A percentile compares a stretch with the other conserved stretches of the same genome.
Conservation (phyloP, 1,140 invertebrate species). For the Dufourea novaeangliae region DNA sequence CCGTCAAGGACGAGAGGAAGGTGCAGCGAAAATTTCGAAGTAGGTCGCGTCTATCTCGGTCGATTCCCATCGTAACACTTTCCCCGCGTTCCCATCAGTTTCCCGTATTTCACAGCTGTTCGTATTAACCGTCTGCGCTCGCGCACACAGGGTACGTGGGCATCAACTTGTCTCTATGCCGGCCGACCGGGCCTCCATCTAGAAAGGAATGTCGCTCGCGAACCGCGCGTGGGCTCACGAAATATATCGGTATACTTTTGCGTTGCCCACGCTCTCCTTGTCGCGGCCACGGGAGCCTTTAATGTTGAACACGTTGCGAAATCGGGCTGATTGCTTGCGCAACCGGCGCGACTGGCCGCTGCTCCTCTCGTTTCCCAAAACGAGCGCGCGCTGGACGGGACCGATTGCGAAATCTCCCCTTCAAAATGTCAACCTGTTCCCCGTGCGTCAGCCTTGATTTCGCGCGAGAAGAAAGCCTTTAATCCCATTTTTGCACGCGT, state of each 20-base stretch:
- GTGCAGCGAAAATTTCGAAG: conserved; percentile 23
- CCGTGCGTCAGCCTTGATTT: conserved; percentile 20
- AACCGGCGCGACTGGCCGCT: conserved; percentile 10
- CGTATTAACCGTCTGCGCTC: conserved; percentile 10
- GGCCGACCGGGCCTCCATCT: conserved; percentile 56
- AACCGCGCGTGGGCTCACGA: conserved; percentile 60
- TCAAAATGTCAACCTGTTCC: conserved; percentile 51
- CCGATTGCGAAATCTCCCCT: conserved; percentile 19
- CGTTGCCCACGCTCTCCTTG: conserved; percentile 58
- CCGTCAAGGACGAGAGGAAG: conserved; percentile 11
- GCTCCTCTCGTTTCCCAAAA: conserved; percentile 49
- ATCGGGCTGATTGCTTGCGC: conserved; percentile 41
- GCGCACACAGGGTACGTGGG: conserved; percentile 50
- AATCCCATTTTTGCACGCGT: too few species aligned
- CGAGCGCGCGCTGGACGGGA: conserved; percentile 3
- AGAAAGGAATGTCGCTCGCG: conserved; percentile 62
- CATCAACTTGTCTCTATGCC: conserved; percentile 63
- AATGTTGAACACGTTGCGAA: conserved; percentile 50
- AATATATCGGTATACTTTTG: conserved; percentile 63
- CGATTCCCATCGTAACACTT: conserved; percentile 48
- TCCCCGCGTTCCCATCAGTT: conserved; percentile 41
- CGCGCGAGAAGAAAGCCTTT: conserved; percentile 24
- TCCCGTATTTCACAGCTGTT: conserved; percentile 57
- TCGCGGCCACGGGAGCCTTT: conserved; percentile 39
- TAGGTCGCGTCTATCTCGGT: conserved; percentile 39